Evolutionary conservation across 1,140 invertebrate species (phyloP), one percentile per base, ranked within the genome.

Genomic region (Drosophila subobscura): DNA sequence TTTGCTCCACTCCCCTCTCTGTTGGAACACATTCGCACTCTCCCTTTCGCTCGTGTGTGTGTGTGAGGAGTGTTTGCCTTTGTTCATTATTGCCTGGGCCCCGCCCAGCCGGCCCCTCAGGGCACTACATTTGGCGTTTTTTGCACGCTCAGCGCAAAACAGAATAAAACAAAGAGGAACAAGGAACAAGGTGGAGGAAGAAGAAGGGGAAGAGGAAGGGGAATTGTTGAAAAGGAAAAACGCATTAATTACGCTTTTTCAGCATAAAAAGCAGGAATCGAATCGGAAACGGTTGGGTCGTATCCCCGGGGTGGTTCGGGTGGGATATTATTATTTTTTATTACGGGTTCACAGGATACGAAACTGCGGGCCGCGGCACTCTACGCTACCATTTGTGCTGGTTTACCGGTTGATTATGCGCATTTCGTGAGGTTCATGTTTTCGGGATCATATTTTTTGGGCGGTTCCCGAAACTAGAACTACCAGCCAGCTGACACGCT

Each of bases 191-290:
- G 41, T 2, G 20, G 33, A 20, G 53, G 47, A 47, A 47, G 53
- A 60, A 77, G 72, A 45, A 47, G 50, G 42, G 56, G 77, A 52
- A 76, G 55, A 42, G 67, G 45, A 55, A 47, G 57, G 54, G 50
- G 59, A 52, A 58, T 72, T 47, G 68, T 72, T 71, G 55, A 78
- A 56, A 77, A 68, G 70, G 55, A 77, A 85, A 79, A 85, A 86
- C 70, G 78, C 81, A 85, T 85, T 85, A 86, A 85, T 85, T 85
- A 85, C 77, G 83, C 81, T 85, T 78, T 67, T 85, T 86, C 81
- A 85, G 83, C 76, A 77, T 59, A 55, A 73, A 81, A 74, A 79
- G 47, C 60, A 47, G 42, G 49, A 61, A 72, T 45, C 51, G 67
- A 49, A 72, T 68, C 67, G 72, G 33, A 37, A 72, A 72, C 79